These are phyloP conservation scores for Lithodes maja DNA, from an alignment of 2,888 invertebrate genomes.

Conservation along the genomic window DNA sequence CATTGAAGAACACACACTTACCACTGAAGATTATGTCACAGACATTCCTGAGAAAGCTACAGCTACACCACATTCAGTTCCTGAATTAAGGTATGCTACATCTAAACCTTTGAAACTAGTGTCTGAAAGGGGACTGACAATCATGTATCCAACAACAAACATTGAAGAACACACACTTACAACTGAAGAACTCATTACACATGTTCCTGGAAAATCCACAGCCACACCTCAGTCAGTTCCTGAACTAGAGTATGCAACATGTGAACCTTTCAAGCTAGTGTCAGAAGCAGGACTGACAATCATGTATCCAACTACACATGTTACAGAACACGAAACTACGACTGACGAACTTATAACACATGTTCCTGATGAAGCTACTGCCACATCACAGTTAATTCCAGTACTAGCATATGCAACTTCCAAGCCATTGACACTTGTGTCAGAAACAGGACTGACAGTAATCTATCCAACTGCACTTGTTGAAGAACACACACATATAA, in stretches of 20 bases:
- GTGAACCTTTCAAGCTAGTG: conserved; percentile 16
- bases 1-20: neutral
- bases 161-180: neutral
- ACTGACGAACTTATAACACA: conserved; percentile 21
- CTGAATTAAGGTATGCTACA: conserved; percentile 31
- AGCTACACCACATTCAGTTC: conserved; percentile 3
- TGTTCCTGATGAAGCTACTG: conserved; percentile 13
- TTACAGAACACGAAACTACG: neutral
- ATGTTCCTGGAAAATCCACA: neutral
- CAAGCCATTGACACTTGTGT: conserved; percentile 29
- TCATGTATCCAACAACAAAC: conserved; percentile 5
- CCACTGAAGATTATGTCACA: conserved; percentile 10
- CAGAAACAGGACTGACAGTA: conserved; percentile 28
- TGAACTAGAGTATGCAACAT: conserved; percentile 13
- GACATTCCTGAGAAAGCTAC: neutral
- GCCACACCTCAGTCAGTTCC: conserved; percentile 1
- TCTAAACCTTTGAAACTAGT: conserved; percentile 33
- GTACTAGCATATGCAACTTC: conserved; percentile 10
- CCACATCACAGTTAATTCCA: conserved; percentile 29
- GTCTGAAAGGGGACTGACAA: conserved; percentile 11
- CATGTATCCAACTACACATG: neutral
- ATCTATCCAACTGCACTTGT: conserved; percentile 9
- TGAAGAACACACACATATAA: conserved; percentile 3
- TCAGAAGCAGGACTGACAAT: conserved; percentile 22
- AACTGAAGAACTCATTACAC: conserved; percentile 2